Percentiles rank a stretch among this genome's conserved stretches.
These are phyloP conservation scores for Vanessa tameamea DNA, from an alignment of 1,140 invertebrate genomes.

Conservation along the genomic window DNA sequence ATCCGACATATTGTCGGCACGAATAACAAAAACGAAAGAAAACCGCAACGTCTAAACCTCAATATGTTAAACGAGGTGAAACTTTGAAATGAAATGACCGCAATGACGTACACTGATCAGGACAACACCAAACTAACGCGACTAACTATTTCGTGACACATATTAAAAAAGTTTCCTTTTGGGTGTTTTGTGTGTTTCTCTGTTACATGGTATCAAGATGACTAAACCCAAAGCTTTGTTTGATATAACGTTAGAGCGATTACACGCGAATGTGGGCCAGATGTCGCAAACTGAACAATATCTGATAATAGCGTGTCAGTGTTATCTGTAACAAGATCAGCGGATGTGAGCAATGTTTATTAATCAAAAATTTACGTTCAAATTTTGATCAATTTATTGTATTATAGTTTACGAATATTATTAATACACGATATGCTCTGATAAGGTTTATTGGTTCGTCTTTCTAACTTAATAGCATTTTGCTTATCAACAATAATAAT, in stretches of 20 bases:
- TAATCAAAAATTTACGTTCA: conserved; percentile 4
- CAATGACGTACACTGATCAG: conserved; percentile 34
- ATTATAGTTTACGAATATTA: background rate
- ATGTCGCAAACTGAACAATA: conserved; percentile 64
- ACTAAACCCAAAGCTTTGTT: conserved; percentile 55
- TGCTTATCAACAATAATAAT: too few relatives aligned
- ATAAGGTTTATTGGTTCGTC: too few relatives aligned
- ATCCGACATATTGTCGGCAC: conserved; percentile 41
- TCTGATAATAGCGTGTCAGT: conserved; percentile 42
- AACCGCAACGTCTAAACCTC: conserved; percentile 29
- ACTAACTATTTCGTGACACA: conserved; percentile 42
- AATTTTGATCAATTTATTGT: background rate
- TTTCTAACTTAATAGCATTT: too few relatives aligned
- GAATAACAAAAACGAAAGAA: conserved; percentile 36
- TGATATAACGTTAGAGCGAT: conserved; percentile 53
- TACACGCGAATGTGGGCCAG: conserved; percentile 63
- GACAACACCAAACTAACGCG: conserved; percentile 28
- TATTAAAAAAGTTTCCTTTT: conserved; percentile 3
- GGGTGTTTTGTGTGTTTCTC: background rate
- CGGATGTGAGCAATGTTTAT: conserved; percentile 17
- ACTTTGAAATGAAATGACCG: conserved; percentile 36
- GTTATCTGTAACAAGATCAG: conserved; percentile 47
- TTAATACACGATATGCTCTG: too few relatives aligned
- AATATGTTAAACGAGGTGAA: conserved; percentile 34
- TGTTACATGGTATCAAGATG: conserved; percentile 40